phyloP scores from a whole-genome alignment of 2,797 vertebrate genomes.

The Rhyacichthys aspro region DNA sequence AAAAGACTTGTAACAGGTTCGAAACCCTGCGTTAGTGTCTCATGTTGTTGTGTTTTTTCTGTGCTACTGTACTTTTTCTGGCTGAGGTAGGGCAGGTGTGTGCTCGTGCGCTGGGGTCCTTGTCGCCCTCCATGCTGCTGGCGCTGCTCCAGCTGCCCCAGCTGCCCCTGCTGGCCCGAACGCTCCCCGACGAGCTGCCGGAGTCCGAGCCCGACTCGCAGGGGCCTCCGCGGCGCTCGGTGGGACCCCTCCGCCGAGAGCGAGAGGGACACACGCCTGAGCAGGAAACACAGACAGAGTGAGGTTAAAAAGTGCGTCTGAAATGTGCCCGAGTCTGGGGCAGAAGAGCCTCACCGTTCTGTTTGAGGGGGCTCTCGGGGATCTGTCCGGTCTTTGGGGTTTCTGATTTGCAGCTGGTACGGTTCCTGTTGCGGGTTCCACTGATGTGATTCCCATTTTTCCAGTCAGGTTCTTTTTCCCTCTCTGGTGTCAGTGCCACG shows the following conservation, averaged over 20 bases:
- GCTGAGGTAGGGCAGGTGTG: slow-evolving; percentile 78
- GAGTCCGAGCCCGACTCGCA: slow-evolving; percentile 96
- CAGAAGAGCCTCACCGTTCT: slow-evolving; percentile 79
- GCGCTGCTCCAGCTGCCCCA: slow-evolving; percentile 99
- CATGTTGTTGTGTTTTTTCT: background rate
- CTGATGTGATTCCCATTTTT: slow-evolving; percentile 71
- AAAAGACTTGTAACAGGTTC: no score
- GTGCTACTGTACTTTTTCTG: slow-evolving; percentile 72
- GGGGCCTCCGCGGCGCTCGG: slow-evolving; percentile 83
- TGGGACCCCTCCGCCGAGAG: slow-evolving; percentile 79
- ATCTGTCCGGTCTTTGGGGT: slow-evolving; percentile 75
- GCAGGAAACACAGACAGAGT: background rate
- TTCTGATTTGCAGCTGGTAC: slow-evolving; percentile 74
- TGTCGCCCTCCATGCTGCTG: slow-evolving; percentile 94
- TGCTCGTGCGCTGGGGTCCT: slow-evolving; percentile 76
- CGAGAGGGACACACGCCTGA: slow-evolving; percentile 72
- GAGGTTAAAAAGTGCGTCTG: background rate
- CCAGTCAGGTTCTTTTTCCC: slow-evolving; percentile 84
- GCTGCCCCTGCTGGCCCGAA: slow-evolving; percentile 93
- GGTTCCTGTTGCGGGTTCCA: slow-evolving; percentile 74
- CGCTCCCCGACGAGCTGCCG: slow-evolving; percentile 91
- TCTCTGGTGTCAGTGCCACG: slow-evolving; percentile 77
- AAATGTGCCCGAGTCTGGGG: no score
- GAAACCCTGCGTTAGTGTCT: no score
- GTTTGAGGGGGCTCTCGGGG: slow-evolving; percentile 75